Conservation (phyloP, 2,888 invertebrate genomes). For the Tetrapedia diversipes region DNA sequence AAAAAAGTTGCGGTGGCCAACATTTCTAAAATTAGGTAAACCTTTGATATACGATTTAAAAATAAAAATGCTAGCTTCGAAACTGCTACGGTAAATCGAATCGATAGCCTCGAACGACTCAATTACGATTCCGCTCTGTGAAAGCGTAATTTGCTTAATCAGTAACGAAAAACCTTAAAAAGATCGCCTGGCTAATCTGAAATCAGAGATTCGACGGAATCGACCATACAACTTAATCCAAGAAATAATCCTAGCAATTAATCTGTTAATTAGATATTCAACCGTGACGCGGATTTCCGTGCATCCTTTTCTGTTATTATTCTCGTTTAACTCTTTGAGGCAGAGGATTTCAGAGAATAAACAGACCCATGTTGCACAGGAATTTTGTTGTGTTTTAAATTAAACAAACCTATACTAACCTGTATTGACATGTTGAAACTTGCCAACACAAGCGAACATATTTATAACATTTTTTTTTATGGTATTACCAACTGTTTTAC, state of each 20-base stretch:
- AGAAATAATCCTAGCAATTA: slow-evolving; percentile 21
- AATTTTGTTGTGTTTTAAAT: no score
- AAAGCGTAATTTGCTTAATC: background rate
- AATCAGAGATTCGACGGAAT: background rate
- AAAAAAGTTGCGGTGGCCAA: no score
- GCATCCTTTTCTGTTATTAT: background rate
- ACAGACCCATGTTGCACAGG: no score
- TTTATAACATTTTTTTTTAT: no score
- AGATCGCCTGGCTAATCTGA: background rate
- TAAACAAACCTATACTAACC: no score
- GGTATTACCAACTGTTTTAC: no score
- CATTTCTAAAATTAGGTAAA: background rate
- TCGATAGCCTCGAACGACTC: background rate
- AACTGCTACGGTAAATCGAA: background rate
- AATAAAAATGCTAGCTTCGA: background rate
- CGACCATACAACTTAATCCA: background rate
- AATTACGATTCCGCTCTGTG: background rate
- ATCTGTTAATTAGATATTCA: slow-evolving; percentile 9
- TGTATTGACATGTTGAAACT: no score
- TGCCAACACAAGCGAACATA: no score
- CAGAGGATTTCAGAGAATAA: no score
- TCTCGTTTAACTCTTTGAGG: no score
- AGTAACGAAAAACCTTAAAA: background rate
- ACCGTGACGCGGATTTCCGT: background rate
- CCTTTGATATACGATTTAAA: no score